Evolutionary conservation across 2,797 vertebrate genomes (phyloP), one percentile per base, ranked within the genome.

Genomic region (Craterocephalus amniculus): DNA sequence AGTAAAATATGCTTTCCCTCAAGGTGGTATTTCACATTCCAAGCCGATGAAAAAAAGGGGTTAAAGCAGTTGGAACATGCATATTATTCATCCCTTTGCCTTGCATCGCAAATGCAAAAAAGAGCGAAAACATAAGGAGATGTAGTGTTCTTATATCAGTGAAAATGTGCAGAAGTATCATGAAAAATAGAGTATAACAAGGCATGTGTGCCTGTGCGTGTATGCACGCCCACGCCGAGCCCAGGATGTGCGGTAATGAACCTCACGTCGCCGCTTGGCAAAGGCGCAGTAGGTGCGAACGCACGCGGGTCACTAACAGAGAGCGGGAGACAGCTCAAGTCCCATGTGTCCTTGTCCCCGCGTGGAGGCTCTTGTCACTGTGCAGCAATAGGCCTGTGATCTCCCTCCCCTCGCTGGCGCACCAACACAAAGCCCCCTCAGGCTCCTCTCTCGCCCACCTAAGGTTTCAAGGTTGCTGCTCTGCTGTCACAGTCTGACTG

Each of bases 391-490:
- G 71, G 78, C 52, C 86, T 92, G 63, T 92, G 89, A 94, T 90
- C 86, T 84, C 80, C 58, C 70, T 69, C 68, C 68, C 24, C 81
- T 80, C 62, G 62, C 81, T 81, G 65, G 58, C 74, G 81, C 82
- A 4, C 83, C 70, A 83, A 87, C 84, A 87, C 62, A 87, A 87
- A 90, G 87, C 85, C 79, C 84, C 87, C 78, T 87, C 81, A 51
- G 88, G 88, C 88, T 87, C 65, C 66, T 79, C 72, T 67, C 78
- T 89, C 84, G 77, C 88, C 90, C 87, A 87, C 85, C 89, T 87
- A 79, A 81, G 87, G 85, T 87, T 92, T 91, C 90, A 91, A 92
- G 90, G 88, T 91, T 88, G 86, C 74, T 61, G 63, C 83, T 76
- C 72, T 16, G 78, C 81, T 77, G 87, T 89, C 85, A 84, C 71